Percentiles rank a stretch among this genome's conserved stretches.
Conservation (phyloP, 2,113 vertebrate genomes). For the Recurvirostra avosetta region DNA sequence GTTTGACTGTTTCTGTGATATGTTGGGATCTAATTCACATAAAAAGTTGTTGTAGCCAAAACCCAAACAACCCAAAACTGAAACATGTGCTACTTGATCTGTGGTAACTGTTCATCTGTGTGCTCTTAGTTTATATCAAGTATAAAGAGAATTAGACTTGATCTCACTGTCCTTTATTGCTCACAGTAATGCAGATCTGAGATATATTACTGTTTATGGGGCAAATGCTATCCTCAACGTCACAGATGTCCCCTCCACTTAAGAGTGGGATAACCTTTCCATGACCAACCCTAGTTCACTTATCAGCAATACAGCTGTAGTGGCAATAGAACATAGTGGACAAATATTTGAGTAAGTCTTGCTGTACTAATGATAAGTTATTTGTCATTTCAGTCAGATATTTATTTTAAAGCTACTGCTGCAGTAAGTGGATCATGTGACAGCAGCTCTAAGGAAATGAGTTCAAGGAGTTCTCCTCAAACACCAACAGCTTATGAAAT, state of each 20-base stretch:
- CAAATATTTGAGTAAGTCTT: not conserved
- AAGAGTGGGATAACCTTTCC: not conserved
- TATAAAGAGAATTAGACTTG: not conserved
- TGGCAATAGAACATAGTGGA: not conserved
- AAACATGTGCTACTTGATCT: not conserved
- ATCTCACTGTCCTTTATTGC: not conserved
- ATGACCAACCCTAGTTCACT: not conserved
- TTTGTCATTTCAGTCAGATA: conserved; percentile 86
- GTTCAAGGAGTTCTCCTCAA: conserved; percentile 89
- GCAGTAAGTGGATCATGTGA: conserved; percentile 83
- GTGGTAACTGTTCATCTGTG: not conserved
- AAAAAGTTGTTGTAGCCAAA: not conserved
- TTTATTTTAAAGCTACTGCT: conserved; percentile 91
- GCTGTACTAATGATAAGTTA: not conserved
- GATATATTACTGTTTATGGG: not conserved
- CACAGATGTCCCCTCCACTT: not conserved
- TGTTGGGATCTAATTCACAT: not conserved
- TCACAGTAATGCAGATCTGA: not conserved
- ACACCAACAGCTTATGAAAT: conserved; percentile 87
- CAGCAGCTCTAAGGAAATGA: conserved; percentile 88
- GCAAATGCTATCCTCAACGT: not conserved
- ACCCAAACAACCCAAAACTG: not conserved
- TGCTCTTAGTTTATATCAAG: not conserved
- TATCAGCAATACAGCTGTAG: not conserved
- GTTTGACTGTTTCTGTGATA: not conserved